Base-by-base conservation (phyloP, 2,113 vertebrate genomes). In the Brachyhypopomus gauderio region DNA sequence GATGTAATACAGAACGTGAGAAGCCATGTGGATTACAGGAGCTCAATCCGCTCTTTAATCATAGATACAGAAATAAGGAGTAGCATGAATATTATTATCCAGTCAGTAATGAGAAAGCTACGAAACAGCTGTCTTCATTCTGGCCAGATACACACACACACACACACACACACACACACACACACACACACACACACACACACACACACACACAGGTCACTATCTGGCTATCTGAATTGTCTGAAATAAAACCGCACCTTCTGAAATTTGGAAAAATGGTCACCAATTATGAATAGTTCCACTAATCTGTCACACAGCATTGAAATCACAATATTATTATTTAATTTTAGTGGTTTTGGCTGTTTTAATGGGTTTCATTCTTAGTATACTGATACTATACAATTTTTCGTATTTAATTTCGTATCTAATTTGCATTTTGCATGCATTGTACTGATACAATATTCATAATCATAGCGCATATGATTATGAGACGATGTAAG, bases 51-150 rank as follows among this genome's bases (percentile, higher is more conserved):
- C 6, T 79, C 66, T 78, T 71, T 76, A 85, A 71, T 83, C 72
- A 86, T 60, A 74, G 19, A 52, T 62, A 45, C 52, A 75, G 25
- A 62, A 78, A 69, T 67, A 52, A 79, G 63, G 63, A 70, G 52
- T 41, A 62, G 64, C 59, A 27, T 30, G 41, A 20, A 73, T 34
- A 23, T 70, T 77, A 83, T 67, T 83, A 66, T 72, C 67, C 79
- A 60, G 66, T 79, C 76, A 84, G 82, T 71, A 82, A 85, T 60
- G 48, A 67, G 67, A 59, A 75, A 23, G 77, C 64, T 62, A 73
- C 30, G 63, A 36, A n/a, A 79, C 86, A 87, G 84, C 73, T 84
- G 81, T 67, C 79, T 48, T 14, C 20, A 72, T 72, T 66, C 52
- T 45, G 56, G 73, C 38, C 73, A 75, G 19, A 70, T 55, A 55